Evolutionary conservation across 2,797 vertebrate species (phyloP).

Genomic region (Myotis pilosus): DNA sequence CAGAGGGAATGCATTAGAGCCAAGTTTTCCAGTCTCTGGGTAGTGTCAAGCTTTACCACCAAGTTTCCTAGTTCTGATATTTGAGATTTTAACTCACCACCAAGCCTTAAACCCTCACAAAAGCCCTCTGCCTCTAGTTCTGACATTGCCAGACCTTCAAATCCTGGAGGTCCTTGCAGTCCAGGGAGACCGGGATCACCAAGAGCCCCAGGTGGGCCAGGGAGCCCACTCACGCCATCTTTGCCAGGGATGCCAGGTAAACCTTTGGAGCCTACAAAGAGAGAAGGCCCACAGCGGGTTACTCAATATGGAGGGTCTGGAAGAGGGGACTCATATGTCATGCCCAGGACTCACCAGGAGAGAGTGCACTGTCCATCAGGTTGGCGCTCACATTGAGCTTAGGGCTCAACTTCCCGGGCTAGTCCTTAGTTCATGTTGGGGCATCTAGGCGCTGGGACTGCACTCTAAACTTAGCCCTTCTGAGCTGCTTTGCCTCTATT

Average conservation of each 20-base stretch:
- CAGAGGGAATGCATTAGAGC: not conserved
- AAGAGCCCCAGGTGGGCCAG: slow-evolving; percentile 82
- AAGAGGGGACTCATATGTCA: not conserved
- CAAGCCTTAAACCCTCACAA: not conserved
- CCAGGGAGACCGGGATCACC: slow-evolving; percentile 86
- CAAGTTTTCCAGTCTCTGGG: not conserved
- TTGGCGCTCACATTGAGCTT: not conserved
- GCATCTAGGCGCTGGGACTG: not conserved
- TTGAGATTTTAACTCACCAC: not conserved
- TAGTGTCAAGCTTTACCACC: not conserved
- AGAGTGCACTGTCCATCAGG: not conserved
- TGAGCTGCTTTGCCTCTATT: not conserved
- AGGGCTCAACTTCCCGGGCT: not conserved
- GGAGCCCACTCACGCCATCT: slow-evolving; percentile 83
- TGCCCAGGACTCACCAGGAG: slow-evolving; percentile 13
- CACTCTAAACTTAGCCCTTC: not conserved
- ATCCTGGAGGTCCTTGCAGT: slow-evolving; percentile 83
- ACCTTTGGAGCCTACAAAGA: slow-evolving; percentile 86
- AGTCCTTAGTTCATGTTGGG: not conserved
- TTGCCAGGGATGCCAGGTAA: slow-evolving; percentile 84
- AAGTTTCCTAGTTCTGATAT: not conserved
- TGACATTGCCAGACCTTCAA: slow-evolving; percentile 82
- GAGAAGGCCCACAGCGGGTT: not conserved
- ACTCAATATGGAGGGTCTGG: not conserved
- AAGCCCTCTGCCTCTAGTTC: not conserved